Conservation (phyloP, 2,888 invertebrate genomes). For the Leucania comma region DNA sequence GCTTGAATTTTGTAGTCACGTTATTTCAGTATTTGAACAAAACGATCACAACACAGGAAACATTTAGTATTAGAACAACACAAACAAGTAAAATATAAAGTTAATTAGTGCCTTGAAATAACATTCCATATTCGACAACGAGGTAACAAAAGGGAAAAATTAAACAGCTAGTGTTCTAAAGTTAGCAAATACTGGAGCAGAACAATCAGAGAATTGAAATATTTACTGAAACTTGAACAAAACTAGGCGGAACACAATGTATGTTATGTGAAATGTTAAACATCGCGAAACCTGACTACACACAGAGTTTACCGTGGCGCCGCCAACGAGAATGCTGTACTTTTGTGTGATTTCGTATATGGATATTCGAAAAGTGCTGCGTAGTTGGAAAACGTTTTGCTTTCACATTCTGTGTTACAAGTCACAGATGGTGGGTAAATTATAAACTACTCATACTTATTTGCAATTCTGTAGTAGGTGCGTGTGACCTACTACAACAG, state of each 20-base stretch:
- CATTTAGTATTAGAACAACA: slow-evolving; percentile 52
- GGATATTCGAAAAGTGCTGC: slow-evolving; percentile 34
- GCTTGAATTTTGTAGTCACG: not conserved
- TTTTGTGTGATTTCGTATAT: slow-evolving; percentile 35
- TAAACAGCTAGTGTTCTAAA: slow-evolving; percentile 60
- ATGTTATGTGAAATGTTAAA: slow-evolving; percentile 67
- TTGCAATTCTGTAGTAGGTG: not conserved
- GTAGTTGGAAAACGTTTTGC: slow-evolving; percentile 29
- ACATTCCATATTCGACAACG: slow-evolving; percentile 51
- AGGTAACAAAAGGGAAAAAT: slow-evolving; percentile 61
- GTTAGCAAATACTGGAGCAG: slow-evolving; percentile 59
- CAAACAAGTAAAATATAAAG: slow-evolving; percentile 50
- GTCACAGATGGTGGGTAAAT: not conserved
- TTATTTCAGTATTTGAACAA: slow-evolving; percentile 31
- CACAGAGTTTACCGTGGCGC: slow-evolving; percentile 61
- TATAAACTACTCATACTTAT: not conserved
- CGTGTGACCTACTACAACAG: no score
- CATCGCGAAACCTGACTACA: slow-evolving; percentile 61
- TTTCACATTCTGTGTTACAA: slow-evolving; percentile 6
- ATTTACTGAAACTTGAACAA: slow-evolving; percentile 67
- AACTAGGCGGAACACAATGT: slow-evolving; percentile 66
- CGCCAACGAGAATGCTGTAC: slow-evolving; percentile 52
- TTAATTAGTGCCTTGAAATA: slow-evolving; percentile 63
- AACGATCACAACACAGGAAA: slow-evolving; percentile 47
- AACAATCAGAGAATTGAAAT: slow-evolving; percentile 68